Conservation (phyloP, 2,888 invertebrate species). For the Dryobota labecula region DNA sequence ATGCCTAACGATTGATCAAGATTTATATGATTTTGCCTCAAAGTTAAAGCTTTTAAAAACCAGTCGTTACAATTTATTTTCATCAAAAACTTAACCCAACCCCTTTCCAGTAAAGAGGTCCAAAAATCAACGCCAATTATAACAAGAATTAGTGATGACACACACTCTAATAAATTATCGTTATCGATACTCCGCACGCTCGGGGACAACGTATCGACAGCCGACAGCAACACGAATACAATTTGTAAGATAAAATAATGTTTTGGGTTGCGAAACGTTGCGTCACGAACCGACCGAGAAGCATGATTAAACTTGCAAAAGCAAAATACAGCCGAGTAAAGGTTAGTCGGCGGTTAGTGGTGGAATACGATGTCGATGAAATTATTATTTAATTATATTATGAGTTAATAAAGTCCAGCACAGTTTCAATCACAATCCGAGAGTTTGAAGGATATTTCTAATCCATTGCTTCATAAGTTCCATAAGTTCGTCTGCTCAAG, state of each 20-base stretch:
- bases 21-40: not conserved
- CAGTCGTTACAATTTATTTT: not conserved
- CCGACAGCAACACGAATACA: slow-evolving; percentile 84
- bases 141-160: slow-evolving; percentile 74
- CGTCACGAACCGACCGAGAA: slow-evolving; percentile 87
- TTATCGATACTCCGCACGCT: slow-evolving; percentile 70
- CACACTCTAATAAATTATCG: slow-evolving; percentile 66
- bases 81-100: not conserved
- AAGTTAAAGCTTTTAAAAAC: not conserved
- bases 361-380: slow-evolving; percentile 68
- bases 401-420: slow-evolving; percentile 18
- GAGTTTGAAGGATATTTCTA: too few relatives aligned
- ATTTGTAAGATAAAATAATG: slow-evolving; percentile 90
- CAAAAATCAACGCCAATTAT: slow-evolving; percentile 61
- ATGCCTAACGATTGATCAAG: not conserved
- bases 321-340: slow-evolving; percentile 89
- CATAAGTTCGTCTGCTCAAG: too few relatives aligned
- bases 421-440: too few relatives aligned
- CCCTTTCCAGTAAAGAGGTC: slow-evolving; percentile 5
- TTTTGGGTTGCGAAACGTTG: slow-evolving; percentile 89
- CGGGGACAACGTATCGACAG: slow-evolving; percentile 75
- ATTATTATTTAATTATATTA: slow-evolving; percentile 39
- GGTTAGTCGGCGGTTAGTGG: slow-evolving; percentile 83
- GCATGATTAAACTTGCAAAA: slow-evolving; percentile 91
- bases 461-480: too few relatives aligned